Evolutionary conservation across 2,113 vertebrate species (phyloP).

Genomic region (Archocentrus centrarchus): DNA sequence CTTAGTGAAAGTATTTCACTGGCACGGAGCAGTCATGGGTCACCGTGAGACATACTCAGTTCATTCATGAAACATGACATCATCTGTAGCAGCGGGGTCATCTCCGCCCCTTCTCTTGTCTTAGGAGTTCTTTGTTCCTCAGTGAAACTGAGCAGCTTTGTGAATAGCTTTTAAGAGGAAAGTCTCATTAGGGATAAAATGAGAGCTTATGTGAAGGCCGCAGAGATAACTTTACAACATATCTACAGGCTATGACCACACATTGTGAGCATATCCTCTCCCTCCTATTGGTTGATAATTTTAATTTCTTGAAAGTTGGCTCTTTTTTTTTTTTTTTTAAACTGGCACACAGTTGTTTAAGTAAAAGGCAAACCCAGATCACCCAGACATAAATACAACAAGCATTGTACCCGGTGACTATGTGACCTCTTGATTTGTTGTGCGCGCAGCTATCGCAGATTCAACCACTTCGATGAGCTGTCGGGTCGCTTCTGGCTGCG

Average conservation of each 20-base stretch:
- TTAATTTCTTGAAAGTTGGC: neutral
- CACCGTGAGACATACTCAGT: slow-evolving; percentile 2
- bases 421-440: neutral
- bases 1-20: neutral
- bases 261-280: neutral
- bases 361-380: neutral
- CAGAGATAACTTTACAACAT: neutral
- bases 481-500: slow-evolving; percentile 87
- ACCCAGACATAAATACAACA: neutral
- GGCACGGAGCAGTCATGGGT: neutral
- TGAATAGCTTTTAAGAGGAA: neutral
- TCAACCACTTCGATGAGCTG: slow-evolving; percentile 91
- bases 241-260: neutral
- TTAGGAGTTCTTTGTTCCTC: slow-evolving; percentile 20
- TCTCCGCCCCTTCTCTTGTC: neutral
- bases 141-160: slow-evolving; percentile 2
- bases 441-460: slow-evolving; percentile 85
- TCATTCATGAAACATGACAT: slow-evolving; percentile 32
- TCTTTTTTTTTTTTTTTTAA: neutral
- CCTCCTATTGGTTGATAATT: fast-evolving
- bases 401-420: neutral
- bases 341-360: neutral
- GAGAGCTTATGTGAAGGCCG: neutral
- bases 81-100: slow-evolving; percentile 6
- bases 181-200: neutral